Conservation (phyloP, 2,797 vertebrate species). For the Enteromius thamalakanensis region DNA sequence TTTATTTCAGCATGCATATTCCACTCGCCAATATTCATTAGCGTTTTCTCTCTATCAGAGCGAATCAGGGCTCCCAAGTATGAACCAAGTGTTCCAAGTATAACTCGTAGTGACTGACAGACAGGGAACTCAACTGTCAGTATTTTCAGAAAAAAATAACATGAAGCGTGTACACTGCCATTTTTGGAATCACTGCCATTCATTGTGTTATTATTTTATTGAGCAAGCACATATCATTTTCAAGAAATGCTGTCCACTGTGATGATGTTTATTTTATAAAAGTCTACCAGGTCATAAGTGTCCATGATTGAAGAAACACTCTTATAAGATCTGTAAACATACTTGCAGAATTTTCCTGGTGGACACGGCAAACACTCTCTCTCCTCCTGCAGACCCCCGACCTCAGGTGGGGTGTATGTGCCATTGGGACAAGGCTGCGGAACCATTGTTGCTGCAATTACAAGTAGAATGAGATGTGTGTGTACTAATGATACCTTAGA, state of each 20-base stretch:
- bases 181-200: not conserved
- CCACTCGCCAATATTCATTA: no score
- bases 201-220: not conserved
- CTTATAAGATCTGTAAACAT: slow-evolving; percentile 12
- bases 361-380: slow-evolving; percentile 86
- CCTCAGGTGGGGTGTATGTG: slow-evolving; percentile 80
- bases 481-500: not conserved
- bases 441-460: slow-evolving; percentile 75
- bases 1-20: no score
- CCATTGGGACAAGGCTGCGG: slow-evolving; percentile 86
- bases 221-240: not conserved
- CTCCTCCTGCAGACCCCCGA: slow-evolving; percentile 80
- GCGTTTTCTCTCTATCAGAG: no score
- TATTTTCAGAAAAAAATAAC: not conserved
- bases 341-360: slow-evolving; percentile 91
- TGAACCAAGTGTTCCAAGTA: no score
- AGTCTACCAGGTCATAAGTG: not conserved
- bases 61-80: no score
- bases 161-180: not conserved
- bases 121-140: not conserved
- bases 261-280: not conserved
- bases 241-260: not conserved
- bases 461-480: not conserved
- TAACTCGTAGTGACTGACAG: no score
- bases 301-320: not conserved